Conservation (phyloP, 2,888 invertebrate genomes). For the Chrysolina haemoptera region DNA sequence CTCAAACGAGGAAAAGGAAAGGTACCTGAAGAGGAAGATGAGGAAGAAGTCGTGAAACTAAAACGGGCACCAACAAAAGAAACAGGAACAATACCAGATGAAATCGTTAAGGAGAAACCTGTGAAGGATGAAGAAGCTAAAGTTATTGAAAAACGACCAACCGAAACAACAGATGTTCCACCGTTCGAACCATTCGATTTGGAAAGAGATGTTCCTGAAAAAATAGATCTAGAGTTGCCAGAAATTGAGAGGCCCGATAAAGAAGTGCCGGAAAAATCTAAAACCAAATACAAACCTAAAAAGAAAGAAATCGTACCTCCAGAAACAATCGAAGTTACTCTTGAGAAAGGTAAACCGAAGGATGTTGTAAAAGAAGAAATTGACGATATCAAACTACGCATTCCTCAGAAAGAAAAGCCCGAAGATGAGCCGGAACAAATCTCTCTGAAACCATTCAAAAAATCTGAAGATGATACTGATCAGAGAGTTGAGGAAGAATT, state of each 20-base stretch:
- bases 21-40: slow-evolving; percentile 64
- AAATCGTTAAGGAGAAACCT: slow-evolving; percentile 57
- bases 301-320: slow-evolving; percentile 5
- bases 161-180: slow-evolving; percentile 64
- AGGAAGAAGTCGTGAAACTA: slow-evolving; percentile 62
- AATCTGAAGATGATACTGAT: slow-evolving; percentile 63
- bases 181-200: slow-evolving; percentile 68
- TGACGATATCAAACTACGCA: slow-evolving; percentile 40
- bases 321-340: background rate
- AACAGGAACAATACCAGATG: slow-evolving; percentile 58
- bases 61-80: slow-evolving; percentile 72
- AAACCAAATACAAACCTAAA: slow-evolving; percentile 60
- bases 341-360: slow-evolving; percentile 56
- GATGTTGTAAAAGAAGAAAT: slow-evolving; percentile 40
- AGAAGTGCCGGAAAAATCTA: slow-evolving; percentile 63
- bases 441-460: slow-evolving; percentile 60
- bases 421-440: slow-evolving; percentile 67
- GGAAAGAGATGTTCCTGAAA: slow-evolving; percentile 66
- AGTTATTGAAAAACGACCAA: slow-evolving; percentile 55
- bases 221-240: slow-evolving; percentile 64
- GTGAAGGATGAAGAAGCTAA: slow-evolving; percentile 55
- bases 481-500: background rate
- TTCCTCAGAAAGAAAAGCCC: slow-evolving; percentile 63
- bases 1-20: slow-evolving; percentile 74
- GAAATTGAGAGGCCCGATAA: slow-evolving; percentile 66